Evolutionary conservation across 2,113 vertebrate species (phyloP).

Genomic region (Syngnathus typhle): DNA sequence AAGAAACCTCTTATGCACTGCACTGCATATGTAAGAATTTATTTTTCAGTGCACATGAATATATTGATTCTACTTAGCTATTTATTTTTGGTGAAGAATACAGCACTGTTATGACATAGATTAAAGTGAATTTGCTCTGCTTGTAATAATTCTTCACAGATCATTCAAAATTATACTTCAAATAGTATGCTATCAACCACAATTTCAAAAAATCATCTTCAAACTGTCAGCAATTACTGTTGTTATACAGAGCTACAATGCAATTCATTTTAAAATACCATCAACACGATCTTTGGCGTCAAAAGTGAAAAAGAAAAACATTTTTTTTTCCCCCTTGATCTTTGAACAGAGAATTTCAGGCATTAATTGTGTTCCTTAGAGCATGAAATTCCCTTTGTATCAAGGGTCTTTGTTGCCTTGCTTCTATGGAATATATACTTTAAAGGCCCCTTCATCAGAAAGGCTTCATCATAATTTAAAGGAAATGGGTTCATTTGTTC

Average conservation of each 20-base stretch:
- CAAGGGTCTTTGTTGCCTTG: not conserved
- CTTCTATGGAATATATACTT: conserved; percentile 3
- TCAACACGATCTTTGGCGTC: not conserved
- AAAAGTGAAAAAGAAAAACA: not conserved
- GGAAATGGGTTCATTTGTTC: conserved; percentile 12
- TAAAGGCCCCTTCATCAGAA: not conserved
- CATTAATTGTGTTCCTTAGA: not conserved
- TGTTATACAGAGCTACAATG: too few species aligned
- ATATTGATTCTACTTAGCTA: not conserved
- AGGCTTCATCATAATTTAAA: conserved; percentile 23
- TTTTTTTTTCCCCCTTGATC: not conserved
- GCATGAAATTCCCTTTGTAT: not conserved
- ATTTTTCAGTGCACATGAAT: not conserved
- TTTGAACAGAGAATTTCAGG: not conserved
- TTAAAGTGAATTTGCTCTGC: not conserved
- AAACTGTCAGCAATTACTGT: too few species aligned
- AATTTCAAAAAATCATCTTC: not conserved
- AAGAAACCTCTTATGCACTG: conserved; percentile 7
- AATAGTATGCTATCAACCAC: not conserved
- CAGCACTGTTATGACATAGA: not conserved
- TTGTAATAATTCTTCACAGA: not conserved
- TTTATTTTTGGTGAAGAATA: not conserved
- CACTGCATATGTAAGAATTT: conserved; percentile 5
- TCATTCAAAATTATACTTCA: too few species aligned
- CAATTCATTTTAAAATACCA: too few species aligned